These are phyloP conservation scores for Coptotermes formosanus DNA, from an alignment of 1,140 invertebrate species.

Conservation along the genomic window DNA sequence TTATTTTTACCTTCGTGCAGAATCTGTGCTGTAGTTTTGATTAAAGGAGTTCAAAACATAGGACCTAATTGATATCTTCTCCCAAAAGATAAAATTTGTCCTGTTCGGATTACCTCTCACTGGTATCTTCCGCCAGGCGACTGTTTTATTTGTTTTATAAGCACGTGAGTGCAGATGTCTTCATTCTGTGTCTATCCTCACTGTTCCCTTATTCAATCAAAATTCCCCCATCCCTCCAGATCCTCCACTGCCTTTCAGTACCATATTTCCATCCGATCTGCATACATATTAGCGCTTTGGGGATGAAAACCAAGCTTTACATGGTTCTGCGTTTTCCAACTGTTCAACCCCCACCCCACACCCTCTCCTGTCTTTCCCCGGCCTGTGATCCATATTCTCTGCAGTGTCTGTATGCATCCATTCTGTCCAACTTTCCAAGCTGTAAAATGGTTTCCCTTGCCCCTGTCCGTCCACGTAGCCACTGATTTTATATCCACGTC, in stretches of 20 bases:
- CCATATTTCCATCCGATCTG: slow-evolving; percentile 17
- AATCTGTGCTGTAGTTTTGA: too few relatives aligned
- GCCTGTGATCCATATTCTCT: too few relatives aligned
- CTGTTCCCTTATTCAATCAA: not conserved
- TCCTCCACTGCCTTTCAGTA: not conserved
- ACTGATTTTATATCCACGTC: not conserved
- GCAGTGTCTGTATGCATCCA: not conserved
- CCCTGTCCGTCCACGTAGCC: not conserved
- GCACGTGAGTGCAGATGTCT: too few relatives aligned
- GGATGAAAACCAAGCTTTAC: slow-evolving; percentile 16
- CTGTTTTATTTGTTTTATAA: too few relatives aligned
- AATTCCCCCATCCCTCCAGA: not conserved
- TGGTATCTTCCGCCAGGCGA: too few relatives aligned
- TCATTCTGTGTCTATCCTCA: too few relatives aligned
- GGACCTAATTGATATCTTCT: too few relatives aligned
- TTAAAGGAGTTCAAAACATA: too few relatives aligned
- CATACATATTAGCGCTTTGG: slow-evolving; percentile 18
- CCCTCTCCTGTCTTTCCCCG: too few relatives aligned
- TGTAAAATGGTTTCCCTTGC: not conserved
- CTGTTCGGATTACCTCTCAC: too few relatives aligned
- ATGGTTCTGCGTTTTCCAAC: not conserved
- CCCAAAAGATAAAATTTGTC: too few relatives aligned
- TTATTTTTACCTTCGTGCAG: too few relatives aligned
- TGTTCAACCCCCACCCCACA: not conserved
- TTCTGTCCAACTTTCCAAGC: not conserved